Conservation (phyloP, 2,888 invertebrate species). For the Frankliniella fusca region DNA sequence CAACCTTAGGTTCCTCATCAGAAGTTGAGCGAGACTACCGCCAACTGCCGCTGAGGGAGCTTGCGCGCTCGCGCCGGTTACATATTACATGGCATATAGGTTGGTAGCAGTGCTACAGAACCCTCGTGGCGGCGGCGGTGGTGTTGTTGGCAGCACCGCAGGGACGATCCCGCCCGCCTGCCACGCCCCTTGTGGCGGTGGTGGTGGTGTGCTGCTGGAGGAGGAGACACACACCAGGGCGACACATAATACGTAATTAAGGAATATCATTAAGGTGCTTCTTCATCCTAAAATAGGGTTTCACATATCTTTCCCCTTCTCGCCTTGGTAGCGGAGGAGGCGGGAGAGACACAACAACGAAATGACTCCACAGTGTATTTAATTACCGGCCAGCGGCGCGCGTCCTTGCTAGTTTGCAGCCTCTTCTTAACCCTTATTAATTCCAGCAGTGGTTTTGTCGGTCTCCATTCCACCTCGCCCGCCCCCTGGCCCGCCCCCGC, state of each 20-base stretch:
- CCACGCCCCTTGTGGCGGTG: background rate
- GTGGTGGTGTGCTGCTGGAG: background rate
- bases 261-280: slow-evolving; percentile 11
- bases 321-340: no score
- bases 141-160: background rate
- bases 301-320: background rate
- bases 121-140: background rate
- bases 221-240: background rate
- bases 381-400: background rate
- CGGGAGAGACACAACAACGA: no score
- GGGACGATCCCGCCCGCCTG: no score
- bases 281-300: slow-evolving; percentile 6
- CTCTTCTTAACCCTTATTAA: slow-evolving; percentile 7
- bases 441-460: background rate
- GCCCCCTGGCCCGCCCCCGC: background rate
- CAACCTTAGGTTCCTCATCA: slow-evolving; percentile 23
- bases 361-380: background rate
- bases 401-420: slow-evolving; percentile 1
- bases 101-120: background rate
- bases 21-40: background rate
- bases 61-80: background rate
- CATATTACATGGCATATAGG: slow-evolving; percentile 9
- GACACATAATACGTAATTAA: slow-evolving; percentile 18
- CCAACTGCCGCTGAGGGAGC: background rate
- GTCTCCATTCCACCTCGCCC: background rate